Conservation (phyloP, 2,888 invertebrate species). For the Ornithoptera priamus region DNA sequence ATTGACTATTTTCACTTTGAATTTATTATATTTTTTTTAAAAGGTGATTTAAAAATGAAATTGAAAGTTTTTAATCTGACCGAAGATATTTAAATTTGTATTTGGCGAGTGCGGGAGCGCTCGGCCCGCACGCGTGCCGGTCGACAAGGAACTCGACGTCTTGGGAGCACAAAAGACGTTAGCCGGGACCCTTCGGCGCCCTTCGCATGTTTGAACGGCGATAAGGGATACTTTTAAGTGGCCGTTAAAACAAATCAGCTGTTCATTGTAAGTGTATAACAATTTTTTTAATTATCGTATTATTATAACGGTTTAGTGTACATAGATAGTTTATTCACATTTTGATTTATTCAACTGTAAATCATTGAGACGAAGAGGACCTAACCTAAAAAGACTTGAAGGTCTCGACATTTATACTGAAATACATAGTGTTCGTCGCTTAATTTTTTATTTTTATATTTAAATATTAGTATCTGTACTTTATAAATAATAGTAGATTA, state of each 20-base stretch:
- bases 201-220: slow-evolving; percentile 60
- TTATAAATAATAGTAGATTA: background rate
- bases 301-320: no score
- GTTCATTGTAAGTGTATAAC: slow-evolving; percentile 11
- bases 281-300: background rate
- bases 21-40: background rate
- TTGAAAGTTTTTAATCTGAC: slow-evolving; percentile 13
- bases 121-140: slow-evolving; percentile 69
- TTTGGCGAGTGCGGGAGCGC: slow-evolving; percentile 55
- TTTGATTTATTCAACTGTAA: no score
- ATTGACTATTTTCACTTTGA: background rate
- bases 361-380: no score
- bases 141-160: slow-evolving; percentile 72
- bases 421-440: no score
- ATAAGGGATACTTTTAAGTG: slow-evolving; percentile 62
- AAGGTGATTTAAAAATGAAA: no score
- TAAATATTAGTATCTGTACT: background rate
- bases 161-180: slow-evolving; percentile 75
- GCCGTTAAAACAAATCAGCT: slow-evolving; percentile 38
- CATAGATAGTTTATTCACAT: no score
- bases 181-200: slow-evolving; percentile 68
- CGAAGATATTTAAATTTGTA: slow-evolving; percentile 42
- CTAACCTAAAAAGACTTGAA: no score
- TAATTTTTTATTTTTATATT: no score
- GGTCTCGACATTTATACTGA: no score